Evolutionary conservation across 2,888 invertebrate genomes (phyloP).

Genomic region (Drosophila trichaetosa): DNA sequence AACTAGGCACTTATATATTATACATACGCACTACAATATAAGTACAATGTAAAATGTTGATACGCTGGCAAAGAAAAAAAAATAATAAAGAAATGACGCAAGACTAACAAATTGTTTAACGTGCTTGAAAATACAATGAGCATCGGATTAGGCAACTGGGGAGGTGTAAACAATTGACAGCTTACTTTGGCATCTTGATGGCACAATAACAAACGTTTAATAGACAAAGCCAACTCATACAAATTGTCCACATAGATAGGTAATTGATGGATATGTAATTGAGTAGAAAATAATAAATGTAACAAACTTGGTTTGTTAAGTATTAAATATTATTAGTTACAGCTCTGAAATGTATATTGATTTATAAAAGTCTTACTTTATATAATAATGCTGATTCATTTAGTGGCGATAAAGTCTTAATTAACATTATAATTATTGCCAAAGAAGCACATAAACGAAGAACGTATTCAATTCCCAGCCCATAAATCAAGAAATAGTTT

Average conservation of each 20-base stretch:
- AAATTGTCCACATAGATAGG: not conserved
- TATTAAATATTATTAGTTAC: not conserved
- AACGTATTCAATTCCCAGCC: not conserved
- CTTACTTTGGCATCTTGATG: constrained; percentile 19
- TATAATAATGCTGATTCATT: not conserved
- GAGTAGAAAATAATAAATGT: not conserved
- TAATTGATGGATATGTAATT: not conserved
- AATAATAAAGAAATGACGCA: constrained; percentile 29
- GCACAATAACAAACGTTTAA: constrained; percentile 13
- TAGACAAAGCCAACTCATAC: not conserved
- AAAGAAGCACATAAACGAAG: not conserved
- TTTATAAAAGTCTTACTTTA: not conserved
- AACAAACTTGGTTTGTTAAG: not conserved
- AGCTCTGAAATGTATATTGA: not conserved
- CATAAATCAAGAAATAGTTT: constrained; percentile 18
- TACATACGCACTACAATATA: constrained; percentile 4
- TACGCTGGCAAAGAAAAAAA: not conserved
- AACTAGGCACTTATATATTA: constrained; percentile 33
- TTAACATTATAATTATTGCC: not conserved
- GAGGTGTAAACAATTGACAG: constrained; percentile 17
- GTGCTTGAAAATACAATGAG: constrained; percentile 16
- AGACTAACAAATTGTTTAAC: constrained; percentile 39
- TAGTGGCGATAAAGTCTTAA: not conserved
- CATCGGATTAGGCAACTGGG: constrained; percentile 17
- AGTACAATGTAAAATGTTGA: not conserved